phyloP scores from a whole-genome alignment of 2,113 vertebrate species.

The Callaeas wilsoni region DNA sequence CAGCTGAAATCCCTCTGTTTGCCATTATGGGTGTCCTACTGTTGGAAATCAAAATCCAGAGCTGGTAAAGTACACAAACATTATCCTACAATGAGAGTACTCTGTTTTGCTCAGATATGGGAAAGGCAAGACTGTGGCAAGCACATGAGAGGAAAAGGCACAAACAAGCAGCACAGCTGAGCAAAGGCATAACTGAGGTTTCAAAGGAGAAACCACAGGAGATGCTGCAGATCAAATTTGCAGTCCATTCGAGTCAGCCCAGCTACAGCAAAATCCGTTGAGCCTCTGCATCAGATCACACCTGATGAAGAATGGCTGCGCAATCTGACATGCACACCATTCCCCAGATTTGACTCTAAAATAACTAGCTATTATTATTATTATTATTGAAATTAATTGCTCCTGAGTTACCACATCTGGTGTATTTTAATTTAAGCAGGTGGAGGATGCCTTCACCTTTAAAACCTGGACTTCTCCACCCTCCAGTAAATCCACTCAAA shows the following conservation, averaged over 20 bases:
- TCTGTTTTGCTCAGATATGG: not conserved
- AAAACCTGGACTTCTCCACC: not conserved
- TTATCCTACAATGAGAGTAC: not conserved
- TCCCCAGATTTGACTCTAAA: not conserved
- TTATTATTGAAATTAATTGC: constrained; percentile 26
- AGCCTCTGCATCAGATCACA: not conserved
- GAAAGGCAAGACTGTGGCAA: not conserved
- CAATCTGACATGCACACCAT: not conserved
- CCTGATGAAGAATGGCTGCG: not conserved
- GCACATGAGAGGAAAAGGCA: not conserved
- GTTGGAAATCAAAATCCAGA: not conserved
- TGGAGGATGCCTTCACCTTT: not conserved
- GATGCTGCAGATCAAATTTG: not conserved
- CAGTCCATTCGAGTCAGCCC: not conserved
- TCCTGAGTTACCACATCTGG: not conserved
- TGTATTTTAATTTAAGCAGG: constrained; percentile 14
- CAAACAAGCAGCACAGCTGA: not conserved
- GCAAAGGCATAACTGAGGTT: not conserved
- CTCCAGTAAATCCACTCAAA: not conserved
- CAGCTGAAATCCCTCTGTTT: not conserved
- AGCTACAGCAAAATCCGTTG: not conserved
- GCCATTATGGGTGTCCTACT: not conserved
- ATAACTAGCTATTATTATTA: not conserved
- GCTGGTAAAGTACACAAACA: not conserved
- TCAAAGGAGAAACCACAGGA: not conserved